A percentile compares a stretch with the other conserved stretches of the same genome.
Conservation (phyloP, 2,888 invertebrate species). For the Lycaena phlaeas region DNA sequence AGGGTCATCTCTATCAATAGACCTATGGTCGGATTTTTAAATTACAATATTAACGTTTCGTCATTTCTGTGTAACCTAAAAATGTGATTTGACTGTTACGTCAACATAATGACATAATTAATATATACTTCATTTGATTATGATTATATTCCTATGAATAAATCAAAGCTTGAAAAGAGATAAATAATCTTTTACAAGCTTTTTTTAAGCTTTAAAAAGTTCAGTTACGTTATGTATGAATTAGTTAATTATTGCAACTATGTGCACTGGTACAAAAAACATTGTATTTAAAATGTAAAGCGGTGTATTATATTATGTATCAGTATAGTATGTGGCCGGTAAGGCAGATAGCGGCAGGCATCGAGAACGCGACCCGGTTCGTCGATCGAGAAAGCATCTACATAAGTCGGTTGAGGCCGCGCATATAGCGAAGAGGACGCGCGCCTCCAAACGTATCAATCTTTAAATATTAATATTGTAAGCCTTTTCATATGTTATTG, state of each 20-base stretch:
- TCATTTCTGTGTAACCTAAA: no score
- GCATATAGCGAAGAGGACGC: constrained; percentile 51
- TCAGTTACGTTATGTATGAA: no score
- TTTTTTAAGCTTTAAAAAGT: no score
- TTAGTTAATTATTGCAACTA: no score
- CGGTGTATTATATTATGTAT: constrained; percentile 28
- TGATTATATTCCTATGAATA: no score
- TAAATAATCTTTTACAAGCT: no score
- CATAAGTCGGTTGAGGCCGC: constrained; percentile 72
- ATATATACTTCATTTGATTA: no score
- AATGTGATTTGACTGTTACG: no score
- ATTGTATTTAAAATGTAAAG: constrained; percentile 20
- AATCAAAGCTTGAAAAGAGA: no score
- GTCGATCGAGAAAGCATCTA: constrained; percentile 71
- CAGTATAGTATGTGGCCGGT: constrained; percentile 23
- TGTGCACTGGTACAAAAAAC: no score
- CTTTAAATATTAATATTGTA: constrained; percentile 1
- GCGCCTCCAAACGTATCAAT: constrained; percentile 18
- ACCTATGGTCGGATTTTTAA: constrained; percentile 16
- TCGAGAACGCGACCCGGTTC: constrained; percentile 71
- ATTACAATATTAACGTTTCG: not conserved
- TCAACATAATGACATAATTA: no score
- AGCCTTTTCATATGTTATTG: constrained; percentile 11
- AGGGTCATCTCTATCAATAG: constrained; percentile 42
- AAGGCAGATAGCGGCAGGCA: constrained; percentile 37